Conservation (phyloP, 2,113 vertebrate genomes). For the Malurus melanocephalus region DNA sequence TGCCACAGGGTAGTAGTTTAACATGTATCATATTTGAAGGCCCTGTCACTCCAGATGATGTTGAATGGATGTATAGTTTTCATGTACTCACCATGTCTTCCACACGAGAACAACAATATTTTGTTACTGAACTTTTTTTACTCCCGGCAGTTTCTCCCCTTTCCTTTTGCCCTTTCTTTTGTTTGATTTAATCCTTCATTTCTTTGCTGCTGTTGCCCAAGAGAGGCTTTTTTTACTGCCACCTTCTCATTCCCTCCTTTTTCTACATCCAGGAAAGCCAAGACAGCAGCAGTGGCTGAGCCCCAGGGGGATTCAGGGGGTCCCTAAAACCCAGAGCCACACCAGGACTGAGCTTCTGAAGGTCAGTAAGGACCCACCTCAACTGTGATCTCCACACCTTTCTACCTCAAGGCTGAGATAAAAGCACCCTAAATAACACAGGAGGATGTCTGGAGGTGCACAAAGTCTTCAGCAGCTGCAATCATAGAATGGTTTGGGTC, state of each 20-base stretch:
- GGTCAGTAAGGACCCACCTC: background rate
- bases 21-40: constrained; percentile 57
- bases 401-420: background rate
- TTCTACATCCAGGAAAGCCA: background rate
- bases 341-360: background rate
- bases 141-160: constrained; percentile 15
- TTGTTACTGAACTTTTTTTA: constrained; percentile 30
- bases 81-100: constrained; percentile 37
- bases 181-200: constrained; percentile 39
- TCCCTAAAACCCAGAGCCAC: background rate
- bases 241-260: background rate
- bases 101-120: constrained; percentile 43
- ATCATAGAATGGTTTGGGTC: background rate
- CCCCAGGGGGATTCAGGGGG: background rate
- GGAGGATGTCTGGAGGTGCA: background rate
- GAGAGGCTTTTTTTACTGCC: background rate
- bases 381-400: background rate
- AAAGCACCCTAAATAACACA: background rate
- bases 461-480: background rate
- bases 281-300: background rate
- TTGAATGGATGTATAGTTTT: constrained; percentile 28
- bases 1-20: constrained; percentile 62
- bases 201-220: background rate
- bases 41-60: constrained; percentile 43
- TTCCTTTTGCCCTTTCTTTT: constrained; percentile 46